Percentiles rank a stretch among this genome's conserved stretches.
Conservation (phyloP, 2,113 vertebrate genomes). For the Cynopterus brachyotis region DNA sequence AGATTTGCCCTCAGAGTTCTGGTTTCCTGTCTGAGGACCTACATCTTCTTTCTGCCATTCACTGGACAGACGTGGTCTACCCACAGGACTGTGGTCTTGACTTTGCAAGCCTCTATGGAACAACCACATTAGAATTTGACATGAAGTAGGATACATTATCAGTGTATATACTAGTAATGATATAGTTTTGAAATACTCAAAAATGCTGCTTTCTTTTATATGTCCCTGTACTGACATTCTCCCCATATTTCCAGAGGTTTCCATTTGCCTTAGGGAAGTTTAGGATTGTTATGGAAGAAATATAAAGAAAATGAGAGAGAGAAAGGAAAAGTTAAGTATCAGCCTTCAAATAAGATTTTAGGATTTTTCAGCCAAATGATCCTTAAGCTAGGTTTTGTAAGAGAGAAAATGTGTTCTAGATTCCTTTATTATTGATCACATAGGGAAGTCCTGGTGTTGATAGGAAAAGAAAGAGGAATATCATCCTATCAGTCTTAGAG, state of each 20-base stretch:
- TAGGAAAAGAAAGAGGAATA: not conserved
- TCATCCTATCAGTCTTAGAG: not conserved
- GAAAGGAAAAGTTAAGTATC: not conserved
- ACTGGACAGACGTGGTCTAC: conserved; percentile 50
- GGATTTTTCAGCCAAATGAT: not conserved
- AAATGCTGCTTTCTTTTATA: not conserved
- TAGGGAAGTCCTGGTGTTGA: not conserved
- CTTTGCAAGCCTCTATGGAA: not conserved
- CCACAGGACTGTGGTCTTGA: conserved; percentile 50
- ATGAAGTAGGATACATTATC: not conserved
- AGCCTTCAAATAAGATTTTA: not conserved
- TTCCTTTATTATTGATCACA: not conserved
- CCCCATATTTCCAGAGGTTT: not conserved
- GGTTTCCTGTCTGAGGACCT: conserved; percentile 58
- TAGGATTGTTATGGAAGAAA: not conserved
- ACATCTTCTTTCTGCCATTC: conserved; percentile 22
- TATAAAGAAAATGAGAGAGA: not conserved
- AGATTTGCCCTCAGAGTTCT: conserved; percentile 39
- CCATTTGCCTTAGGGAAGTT: not conserved
- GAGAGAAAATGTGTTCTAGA: not conserved
- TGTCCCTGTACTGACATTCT: not conserved
- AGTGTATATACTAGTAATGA: not conserved
- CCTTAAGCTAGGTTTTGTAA: not conserved
- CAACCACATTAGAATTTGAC: not conserved
- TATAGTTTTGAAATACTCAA: not conserved